phyloP scores from a whole-genome alignment of 2,113 vertebrate genomes.

The Corythoichthys intestinalis region DNA sequence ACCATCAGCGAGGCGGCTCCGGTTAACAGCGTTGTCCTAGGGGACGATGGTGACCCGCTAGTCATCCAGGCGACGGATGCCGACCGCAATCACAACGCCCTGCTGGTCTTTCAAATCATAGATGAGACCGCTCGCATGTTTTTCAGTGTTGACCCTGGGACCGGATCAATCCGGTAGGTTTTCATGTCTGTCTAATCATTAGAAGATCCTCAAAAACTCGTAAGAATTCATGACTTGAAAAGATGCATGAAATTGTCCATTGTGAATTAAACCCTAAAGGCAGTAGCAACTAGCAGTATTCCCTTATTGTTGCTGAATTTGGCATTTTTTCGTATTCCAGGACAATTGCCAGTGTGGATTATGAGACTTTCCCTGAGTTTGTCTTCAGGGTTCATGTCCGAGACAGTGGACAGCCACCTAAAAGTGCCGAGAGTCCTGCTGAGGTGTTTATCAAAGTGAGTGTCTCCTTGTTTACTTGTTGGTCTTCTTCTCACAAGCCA shows the following conservation, averaged over 20 bases:
- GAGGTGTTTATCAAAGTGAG: constrained; percentile 82
- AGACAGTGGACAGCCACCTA: constrained; percentile 87
- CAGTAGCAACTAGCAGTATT: too few species aligned
- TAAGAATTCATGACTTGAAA: too few species aligned
- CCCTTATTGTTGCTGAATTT: neutral
- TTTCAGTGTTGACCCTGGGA: constrained; percentile 92
- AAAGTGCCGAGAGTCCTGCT: constrained; percentile 82
- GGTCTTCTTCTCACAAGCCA: neutral
- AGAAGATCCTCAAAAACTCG: too few species aligned
- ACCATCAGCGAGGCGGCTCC: constrained; percentile 88
- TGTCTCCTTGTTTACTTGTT: neutral
- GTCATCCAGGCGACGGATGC: constrained; percentile 87
- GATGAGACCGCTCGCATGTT: constrained; percentile 87
- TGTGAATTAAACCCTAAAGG: too few species aligned
- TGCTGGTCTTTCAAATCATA: constrained; percentile 91
- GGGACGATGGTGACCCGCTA: constrained; percentile 77
- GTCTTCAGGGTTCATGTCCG: constrained; percentile 87
- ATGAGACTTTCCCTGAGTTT: constrained; percentile 85
- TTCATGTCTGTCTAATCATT: too few species aligned
- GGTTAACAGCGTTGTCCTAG: constrained; percentile 85
- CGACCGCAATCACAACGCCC: constrained; percentile 89
- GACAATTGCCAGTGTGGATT: constrained; percentile 87
- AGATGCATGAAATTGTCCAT: too few species aligned
- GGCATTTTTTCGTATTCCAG: constrained; percentile 29
- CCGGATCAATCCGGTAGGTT: constrained; percentile 84